A percentile compares a stretch with the other conserved stretches of the same genome.
phyloP scores from a whole-genome alignment of 1,140 invertebrate species.

The Pseudachorutes palmiensis region DNA sequence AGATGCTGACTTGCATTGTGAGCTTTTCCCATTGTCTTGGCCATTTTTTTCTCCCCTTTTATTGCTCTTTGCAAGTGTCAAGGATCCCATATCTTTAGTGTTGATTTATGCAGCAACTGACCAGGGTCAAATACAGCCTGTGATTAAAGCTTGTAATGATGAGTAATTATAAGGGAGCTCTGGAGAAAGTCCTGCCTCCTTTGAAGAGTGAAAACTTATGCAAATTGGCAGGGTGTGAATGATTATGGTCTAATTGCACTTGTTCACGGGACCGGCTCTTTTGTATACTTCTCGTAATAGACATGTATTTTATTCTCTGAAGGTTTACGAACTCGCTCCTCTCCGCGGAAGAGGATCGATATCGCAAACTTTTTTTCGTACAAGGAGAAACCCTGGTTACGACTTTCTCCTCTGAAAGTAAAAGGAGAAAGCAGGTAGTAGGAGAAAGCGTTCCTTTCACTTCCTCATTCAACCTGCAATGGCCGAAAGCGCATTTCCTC shows the following conservation, averaged over 20 bases:
- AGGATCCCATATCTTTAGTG: background rate
- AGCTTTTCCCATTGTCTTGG: background rate
- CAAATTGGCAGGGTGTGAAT: background rate
- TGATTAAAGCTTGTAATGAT: too few relatives aligned
- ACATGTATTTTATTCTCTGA: background rate
- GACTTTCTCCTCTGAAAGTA: background rate
- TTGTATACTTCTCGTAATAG: background rate
- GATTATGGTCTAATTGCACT: background rate
- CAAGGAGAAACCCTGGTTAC: background rate
- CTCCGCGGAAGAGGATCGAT: background rate
- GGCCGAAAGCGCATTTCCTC: background rate
- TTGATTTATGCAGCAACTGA: background rate
- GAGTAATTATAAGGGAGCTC: too few relatives aligned
- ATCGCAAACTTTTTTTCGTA: background rate
- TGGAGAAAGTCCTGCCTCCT: background rate
- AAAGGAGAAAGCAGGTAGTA: background rate
- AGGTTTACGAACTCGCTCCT: background rate
- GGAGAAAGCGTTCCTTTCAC: background rate
- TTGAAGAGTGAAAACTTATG: background rate
- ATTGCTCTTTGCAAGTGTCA: background rate
- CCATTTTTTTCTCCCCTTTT: background rate
- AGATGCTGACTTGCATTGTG: background rate
- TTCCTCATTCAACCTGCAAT: background rate
- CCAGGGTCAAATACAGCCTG: background rate
- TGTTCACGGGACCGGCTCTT: background rate